Base-by-base conservation (phyloP, 2,113 vertebrate species). In the Oophaga pumilio region DNA sequence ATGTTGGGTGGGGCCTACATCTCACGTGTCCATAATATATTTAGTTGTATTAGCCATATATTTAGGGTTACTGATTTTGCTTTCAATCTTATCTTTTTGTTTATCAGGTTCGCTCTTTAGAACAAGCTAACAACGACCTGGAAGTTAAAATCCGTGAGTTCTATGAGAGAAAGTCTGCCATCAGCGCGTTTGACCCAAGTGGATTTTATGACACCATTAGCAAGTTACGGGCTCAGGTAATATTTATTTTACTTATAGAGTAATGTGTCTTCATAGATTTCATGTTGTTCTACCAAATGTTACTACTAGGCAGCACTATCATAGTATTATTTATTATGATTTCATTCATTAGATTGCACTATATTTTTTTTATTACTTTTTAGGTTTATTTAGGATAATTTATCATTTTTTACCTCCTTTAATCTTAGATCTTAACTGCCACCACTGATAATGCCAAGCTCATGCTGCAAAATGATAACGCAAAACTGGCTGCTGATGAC, bases 401-500 rank as follows among this genome's bases (percentile, higher is more conserved):
- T 26, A 20, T 33, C 82, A 7, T 56, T 50, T 5, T 57, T 4
- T 60, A 9, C 2, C 57, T 1, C 12, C 17, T 86, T 82, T 0
- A 53, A 20, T 59, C 0, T 18, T 53, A 97, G 96, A 96, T 97
- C 71, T 87, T 90, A 0, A 87, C 26, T 0, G 94, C 94, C 62
- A 95, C 93, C 76, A 88, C 92, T n/a, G 24, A 71, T 73, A 96
- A 96, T 24, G 93, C 95, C 88, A 94, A 91, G 90, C 91, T 96
- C 90, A 90, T 95, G 43, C 94, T 96, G 87, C 94, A 95, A 92
- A 95, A 95, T 52, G 96, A 96, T 90, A 96, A 96, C 88, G 94
- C 96, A 89, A 96, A 94, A 89, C 92, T 97, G 90, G 96, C 96
- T 89, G 95, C 95, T 68, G 95, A 95, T 86, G 96, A 97, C 92